Evolutionary conservation across 2,113 vertebrate species (phyloP).

Genomic region (Pelodiscus sinensis): DNA sequence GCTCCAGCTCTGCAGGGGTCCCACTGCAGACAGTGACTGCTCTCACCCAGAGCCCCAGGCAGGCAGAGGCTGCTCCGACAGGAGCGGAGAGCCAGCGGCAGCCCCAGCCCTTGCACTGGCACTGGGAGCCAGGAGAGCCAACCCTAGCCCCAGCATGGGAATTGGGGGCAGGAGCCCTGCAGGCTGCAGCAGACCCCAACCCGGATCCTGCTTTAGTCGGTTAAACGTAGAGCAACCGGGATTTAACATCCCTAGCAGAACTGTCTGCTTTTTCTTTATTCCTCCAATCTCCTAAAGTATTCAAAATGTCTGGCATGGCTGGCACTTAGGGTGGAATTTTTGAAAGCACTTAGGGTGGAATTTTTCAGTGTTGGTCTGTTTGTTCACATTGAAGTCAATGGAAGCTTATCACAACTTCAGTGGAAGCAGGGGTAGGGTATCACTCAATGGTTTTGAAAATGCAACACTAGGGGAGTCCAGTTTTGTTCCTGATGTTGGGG

Average conservation of each 20-base stretch:
- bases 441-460: fast-evolving
- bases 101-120: too few species aligned
- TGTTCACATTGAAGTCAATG: fast-evolving
- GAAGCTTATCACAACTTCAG: neutral
- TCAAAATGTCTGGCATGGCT: neutral
- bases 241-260: neutral
- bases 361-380: neutral
- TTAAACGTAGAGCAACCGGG: too few species aligned
- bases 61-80: too few species aligned
- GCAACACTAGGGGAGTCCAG: fast-evolving
- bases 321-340: neutral
- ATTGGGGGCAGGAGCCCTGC: too few species aligned
- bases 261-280: neutral
- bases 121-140: too few species aligned
- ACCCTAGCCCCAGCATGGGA: too few species aligned
- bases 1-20: too few species aligned
- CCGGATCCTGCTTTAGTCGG: too few species aligned
- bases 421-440: neutral
- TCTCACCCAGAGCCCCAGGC: too few species aligned
- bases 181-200: too few species aligned
- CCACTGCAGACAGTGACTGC: too few species aligned
- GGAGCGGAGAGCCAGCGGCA: too few species aligned
- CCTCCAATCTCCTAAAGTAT: conserved; percentile 1
- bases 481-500: neutral
- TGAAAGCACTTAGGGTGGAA: neutral